Evolutionary conservation across 1,140 invertebrate genomes (phyloP).

Genomic region (Nilaparvata lugens): DNA sequence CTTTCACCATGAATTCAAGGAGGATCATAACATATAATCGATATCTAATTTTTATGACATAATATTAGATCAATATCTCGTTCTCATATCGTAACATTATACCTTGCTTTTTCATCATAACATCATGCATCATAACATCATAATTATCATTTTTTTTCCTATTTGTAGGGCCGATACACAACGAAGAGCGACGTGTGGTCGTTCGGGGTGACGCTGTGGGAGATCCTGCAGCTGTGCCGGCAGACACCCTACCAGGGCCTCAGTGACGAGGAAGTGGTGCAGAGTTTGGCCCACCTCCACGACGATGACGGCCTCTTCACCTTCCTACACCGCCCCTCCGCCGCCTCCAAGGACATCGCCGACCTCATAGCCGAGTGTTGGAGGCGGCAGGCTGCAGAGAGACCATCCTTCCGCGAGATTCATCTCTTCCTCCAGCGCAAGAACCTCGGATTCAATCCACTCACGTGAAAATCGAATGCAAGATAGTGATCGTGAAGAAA

Average conservation of each 20-base stretch:
- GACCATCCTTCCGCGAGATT: constrained; percentile 78
- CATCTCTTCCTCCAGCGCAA: constrained; percentile 78
- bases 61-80: no score
- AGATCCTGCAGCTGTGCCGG: constrained; percentile 59
- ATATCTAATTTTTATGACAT: no score
- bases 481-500: no score
- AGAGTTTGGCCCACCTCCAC: constrained; percentile 55
- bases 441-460: constrained; percentile 59
- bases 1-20: no score
- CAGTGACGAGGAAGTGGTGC: constrained; percentile 57
- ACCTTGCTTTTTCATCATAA: no score
- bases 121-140: no score
- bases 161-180: constrained; percentile 40
- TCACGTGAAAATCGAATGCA: constrained; percentile 39
- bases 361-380: constrained; percentile 86
- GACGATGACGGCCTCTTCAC: constrained; percentile 47
- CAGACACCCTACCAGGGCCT: constrained; percentile 62
- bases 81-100: no score
- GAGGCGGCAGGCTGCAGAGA: constrained; percentile 62
- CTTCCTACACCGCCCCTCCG: constrained; percentile 50
- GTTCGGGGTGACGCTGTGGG: constrained; percentile 60
- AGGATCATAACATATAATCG: no score
- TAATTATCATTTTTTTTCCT: no score
- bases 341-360: constrained; percentile 66
- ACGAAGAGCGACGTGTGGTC: constrained; percentile 47